Evolutionary conservation across 2,797 vertebrate genomes (phyloP).

Genomic region (Scleropages formosus): DNA sequence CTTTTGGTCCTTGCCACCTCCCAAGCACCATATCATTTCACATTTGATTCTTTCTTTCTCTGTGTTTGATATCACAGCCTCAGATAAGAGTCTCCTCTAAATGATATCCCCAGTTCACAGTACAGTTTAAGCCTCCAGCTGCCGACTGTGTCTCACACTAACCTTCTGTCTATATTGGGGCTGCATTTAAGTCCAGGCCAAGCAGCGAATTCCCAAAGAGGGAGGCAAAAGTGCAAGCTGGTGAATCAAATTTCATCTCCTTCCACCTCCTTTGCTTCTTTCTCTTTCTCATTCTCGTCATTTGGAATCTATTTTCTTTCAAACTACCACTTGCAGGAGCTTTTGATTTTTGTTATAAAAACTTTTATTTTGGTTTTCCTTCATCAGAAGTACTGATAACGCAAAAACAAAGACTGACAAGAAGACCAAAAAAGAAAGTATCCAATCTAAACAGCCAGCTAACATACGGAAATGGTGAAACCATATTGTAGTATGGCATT

Average conservation of each 20-base stretch:
- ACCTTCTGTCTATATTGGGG: constrained; percentile 87
- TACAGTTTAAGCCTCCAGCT: constrained; percentile 82
- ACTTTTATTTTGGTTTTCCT: not conserved
- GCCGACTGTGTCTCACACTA: constrained; percentile 84
- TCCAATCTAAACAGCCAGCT: not conserved
- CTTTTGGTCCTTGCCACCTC: constrained; percentile 49
- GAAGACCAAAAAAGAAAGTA: too few species aligned
- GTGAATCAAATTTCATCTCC: constrained; percentile 76
- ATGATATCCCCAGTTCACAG: constrained; percentile 74
- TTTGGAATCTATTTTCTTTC: constrained; percentile 32
- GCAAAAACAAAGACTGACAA: not conserved
- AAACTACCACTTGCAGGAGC: not conserved
- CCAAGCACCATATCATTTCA: constrained; percentile 51
- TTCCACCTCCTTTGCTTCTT: constrained; percentile 33
- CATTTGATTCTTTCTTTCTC: constrained; percentile 37
- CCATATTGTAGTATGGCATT: too few species aligned
- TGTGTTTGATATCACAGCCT: constrained; percentile 67
- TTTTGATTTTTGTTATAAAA: not conserved
- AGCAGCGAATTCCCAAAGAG: constrained; percentile 85
- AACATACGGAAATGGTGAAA: too few species aligned
- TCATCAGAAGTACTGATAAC: not conserved
- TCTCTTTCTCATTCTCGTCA: constrained; percentile 48
- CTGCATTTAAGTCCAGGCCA: constrained; percentile 82
- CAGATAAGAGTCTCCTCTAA: constrained; percentile 68
- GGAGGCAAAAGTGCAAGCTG: constrained; percentile 84